Conservation (phyloP, 2,888 invertebrate genomes). For the Acheta domesticus region DNA sequence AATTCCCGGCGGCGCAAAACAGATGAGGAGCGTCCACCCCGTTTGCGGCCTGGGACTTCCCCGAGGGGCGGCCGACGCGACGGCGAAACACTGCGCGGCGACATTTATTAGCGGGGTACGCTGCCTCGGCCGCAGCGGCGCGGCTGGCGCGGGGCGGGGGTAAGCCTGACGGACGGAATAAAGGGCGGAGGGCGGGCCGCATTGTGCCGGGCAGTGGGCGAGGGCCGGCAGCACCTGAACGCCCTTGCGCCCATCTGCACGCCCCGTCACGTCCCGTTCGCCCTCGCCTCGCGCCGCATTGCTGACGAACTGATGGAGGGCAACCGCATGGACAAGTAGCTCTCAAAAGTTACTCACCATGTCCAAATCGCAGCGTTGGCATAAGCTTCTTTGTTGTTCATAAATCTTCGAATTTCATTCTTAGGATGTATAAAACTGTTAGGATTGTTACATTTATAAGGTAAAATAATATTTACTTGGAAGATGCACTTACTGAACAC, state of each 20-base stretch:
- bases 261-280: background rate
- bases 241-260: background rate
- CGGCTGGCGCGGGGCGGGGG: background rate
- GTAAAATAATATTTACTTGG: too few relatives aligned
- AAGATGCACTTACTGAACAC: too few relatives aligned
- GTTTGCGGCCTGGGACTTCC: background rate
- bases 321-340: too few relatives aligned
- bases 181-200: background rate
- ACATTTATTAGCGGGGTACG: background rate
- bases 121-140: background rate
- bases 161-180: constrained; percentile 18
- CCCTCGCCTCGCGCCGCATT: background rate
- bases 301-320: too few relatives aligned
- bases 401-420: too few relatives aligned
- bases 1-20: constrained; percentile 1
- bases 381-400: too few relatives aligned
- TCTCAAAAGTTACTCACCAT: too few relatives aligned
- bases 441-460: too few relatives aligned
- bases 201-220: constrained; percentile 1
- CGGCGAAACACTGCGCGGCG: background rate
- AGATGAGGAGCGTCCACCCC: background rate
- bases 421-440: too few relatives aligned
- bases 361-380: too few relatives aligned
- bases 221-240: background rate
- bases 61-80: background rate